Conservation (phyloP, 2,797 vertebrate genomes). For the Poecile montanus region DNA sequence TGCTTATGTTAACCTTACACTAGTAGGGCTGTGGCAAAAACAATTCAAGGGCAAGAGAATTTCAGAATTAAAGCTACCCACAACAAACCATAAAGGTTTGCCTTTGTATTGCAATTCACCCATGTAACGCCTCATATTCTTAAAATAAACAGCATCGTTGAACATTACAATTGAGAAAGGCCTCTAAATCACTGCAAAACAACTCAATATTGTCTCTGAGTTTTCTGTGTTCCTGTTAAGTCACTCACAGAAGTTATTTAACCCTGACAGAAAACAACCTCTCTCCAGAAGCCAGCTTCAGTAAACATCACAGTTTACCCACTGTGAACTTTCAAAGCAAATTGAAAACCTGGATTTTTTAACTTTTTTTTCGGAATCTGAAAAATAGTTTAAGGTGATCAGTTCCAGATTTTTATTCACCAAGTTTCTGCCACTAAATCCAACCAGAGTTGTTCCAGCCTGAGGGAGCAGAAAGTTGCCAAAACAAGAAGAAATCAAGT, state of each 20-base stretch:
- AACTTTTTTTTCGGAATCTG: background rate
- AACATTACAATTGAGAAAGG: background rate
- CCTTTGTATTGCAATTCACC: background rate
- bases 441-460: conserved; percentile 19
- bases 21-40: background rate
- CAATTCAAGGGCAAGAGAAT: background rate
- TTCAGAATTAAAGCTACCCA: background rate
- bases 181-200: background rate
- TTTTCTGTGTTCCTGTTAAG: background rate
- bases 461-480: conserved; percentile 2
- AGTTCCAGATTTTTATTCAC: background rate
- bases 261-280: background rate
- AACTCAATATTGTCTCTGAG: background rate
- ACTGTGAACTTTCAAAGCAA: background rate
- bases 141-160: background rate
- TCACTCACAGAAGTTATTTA: background rate
- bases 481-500: conserved; percentile 56
- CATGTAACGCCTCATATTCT: background rate
- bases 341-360: background rate
- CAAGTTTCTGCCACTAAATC: background rate
- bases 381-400: background rate
- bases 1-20: background rate
- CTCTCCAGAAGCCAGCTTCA: background rate
- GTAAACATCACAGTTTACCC: background rate
- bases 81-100: background rate